These are phyloP conservation scores for Chiroxiphia lanceolata DNA, from an alignment of 2,797 vertebrate genomes.

Conservation along the genomic window DNA sequence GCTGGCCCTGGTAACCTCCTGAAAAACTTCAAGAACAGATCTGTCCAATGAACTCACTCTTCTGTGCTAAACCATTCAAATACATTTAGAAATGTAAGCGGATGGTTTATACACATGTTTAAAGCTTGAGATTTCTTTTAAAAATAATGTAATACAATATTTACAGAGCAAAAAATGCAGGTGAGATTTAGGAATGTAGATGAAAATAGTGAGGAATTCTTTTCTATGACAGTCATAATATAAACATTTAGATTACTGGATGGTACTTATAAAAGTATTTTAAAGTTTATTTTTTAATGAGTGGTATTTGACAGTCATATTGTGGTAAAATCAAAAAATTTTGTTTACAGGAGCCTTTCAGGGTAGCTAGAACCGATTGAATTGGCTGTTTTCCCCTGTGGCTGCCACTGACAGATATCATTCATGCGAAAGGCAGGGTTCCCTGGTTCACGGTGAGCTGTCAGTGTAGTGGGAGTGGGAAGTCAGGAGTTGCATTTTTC, in stretches of 20 bases:
- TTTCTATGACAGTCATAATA: neutral
- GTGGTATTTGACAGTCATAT: neutral
- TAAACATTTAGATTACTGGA: neutral
- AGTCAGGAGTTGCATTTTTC: neutral
- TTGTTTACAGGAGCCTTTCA: neutral
- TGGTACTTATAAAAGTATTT: neutral
- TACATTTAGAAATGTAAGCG: neutral
- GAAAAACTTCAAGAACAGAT: constrained; percentile 33
- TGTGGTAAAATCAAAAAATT: neutral
- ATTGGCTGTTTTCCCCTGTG: neutral
- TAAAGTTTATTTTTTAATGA: neutral
- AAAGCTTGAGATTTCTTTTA: neutral
- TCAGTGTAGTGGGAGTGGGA: neutral
- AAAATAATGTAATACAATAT: constrained; percentile 22
- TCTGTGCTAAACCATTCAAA: neutral
- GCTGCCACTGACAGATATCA: neutral
- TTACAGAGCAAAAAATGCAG: neutral
- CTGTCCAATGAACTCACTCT: constrained; percentile 27
- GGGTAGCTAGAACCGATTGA: neutral
- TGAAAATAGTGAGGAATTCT: neutral
- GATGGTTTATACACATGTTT: neutral
- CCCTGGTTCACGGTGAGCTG: neutral
- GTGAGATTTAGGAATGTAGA: neutral
- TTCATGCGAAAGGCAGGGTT: neutral
- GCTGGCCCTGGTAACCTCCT: constrained; percentile 50